These are phyloP conservation scores for Lithophane socia DNA, from an alignment of 2,888 invertebrate species.

Conservation along the genomic window DNA sequence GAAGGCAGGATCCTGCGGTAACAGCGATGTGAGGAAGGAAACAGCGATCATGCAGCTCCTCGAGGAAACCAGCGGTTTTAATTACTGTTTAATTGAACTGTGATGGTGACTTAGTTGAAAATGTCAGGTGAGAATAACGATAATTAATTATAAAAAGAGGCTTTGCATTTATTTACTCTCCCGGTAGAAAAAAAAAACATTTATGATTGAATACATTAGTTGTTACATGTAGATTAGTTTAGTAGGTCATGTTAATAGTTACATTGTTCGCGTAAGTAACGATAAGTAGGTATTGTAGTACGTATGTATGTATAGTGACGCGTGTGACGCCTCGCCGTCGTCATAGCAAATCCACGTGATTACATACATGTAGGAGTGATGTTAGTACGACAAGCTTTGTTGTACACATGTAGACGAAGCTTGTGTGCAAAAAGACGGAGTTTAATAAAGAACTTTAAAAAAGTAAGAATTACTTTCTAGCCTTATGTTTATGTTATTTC, in stretches of 20 bases:
- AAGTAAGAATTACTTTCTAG: too few species aligned
- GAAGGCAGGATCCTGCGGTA: slow-evolving; percentile 60
- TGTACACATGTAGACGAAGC: too few species aligned
- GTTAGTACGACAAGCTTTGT: too few species aligned
- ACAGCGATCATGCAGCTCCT: slow-evolving; percentile 15
- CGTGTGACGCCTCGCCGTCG: slow-evolving; percentile 4
- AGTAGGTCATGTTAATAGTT: slow-evolving; percentile 1
- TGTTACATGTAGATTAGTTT: background rate
- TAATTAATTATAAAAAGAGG: background rate
- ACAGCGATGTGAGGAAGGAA: slow-evolving; percentile 27
- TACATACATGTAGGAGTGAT: slow-evolving; percentile 1
- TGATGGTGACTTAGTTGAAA: slow-evolving; percentile 36
- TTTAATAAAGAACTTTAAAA: too few species aligned
- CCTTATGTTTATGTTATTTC: too few species aligned
- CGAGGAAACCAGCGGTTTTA: slow-evolving; percentile 2
- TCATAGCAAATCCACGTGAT: slow-evolving; percentile 29
- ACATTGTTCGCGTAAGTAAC: slow-evolving; percentile 3
- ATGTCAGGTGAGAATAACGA: slow-evolving; percentile 58
- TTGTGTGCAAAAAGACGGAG: too few species aligned
- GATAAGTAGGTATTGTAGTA: background rate
- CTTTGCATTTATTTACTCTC: background rate
- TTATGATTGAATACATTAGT: background rate
- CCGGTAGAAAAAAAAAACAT: background rate
- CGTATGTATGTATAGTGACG: background rate
- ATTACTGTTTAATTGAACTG: slow-evolving; percentile 19